These are phyloP conservation scores for Taurulus bubalis DNA, from an alignment of 2,113 vertebrate genomes.

Conservation along the genomic window DNA sequence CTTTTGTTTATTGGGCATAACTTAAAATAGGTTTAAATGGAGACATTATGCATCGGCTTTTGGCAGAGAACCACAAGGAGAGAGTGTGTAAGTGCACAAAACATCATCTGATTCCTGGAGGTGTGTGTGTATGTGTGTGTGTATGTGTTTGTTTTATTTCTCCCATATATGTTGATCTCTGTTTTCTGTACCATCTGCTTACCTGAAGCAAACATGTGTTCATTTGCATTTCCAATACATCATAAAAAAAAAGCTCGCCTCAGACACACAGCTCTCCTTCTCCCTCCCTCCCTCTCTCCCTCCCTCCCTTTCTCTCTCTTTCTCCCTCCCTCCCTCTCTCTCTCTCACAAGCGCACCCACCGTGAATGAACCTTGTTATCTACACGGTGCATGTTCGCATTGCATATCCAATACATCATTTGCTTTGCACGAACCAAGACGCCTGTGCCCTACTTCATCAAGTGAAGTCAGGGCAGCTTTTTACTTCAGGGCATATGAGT, in stretches of 20 bases:
- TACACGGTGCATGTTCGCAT: slow-evolving; percentile 46
- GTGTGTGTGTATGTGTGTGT: background rate
- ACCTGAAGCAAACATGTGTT: slow-evolving; percentile 60
- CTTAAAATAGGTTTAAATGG: slow-evolving; percentile 1
- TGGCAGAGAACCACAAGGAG: slow-evolving; percentile 5
- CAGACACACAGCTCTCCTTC: slow-evolving; percentile 3
- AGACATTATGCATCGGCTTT: background rate
- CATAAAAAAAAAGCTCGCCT: background rate
- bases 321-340: background rate
- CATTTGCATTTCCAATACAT: slow-evolving; percentile 65
- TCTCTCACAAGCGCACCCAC: slow-evolving; percentile 28
- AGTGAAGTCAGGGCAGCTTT: slow-evolving; percentile 56
- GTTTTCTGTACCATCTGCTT: slow-evolving; percentile 52
- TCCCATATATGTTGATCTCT: slow-evolving; percentile 22
- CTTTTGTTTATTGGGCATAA: background rate
- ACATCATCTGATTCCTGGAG: slow-evolving; percentile 13
- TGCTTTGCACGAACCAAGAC: slow-evolving; percentile 46
- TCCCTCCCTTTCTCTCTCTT: no score
- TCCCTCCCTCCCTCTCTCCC: no score
- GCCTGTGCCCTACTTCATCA: slow-evolving; percentile 62
- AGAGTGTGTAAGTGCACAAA: slow-evolving; percentile 1
- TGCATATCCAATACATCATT: slow-evolving; percentile 66
- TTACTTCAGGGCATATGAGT: slow-evolving; percentile 55
- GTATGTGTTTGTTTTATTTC: background rate
- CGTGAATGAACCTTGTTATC: slow-evolving; percentile 65